Evolutionary conservation across 2,888 invertebrate species (phyloP).

Genomic region (Drosophila affinis): DNA sequence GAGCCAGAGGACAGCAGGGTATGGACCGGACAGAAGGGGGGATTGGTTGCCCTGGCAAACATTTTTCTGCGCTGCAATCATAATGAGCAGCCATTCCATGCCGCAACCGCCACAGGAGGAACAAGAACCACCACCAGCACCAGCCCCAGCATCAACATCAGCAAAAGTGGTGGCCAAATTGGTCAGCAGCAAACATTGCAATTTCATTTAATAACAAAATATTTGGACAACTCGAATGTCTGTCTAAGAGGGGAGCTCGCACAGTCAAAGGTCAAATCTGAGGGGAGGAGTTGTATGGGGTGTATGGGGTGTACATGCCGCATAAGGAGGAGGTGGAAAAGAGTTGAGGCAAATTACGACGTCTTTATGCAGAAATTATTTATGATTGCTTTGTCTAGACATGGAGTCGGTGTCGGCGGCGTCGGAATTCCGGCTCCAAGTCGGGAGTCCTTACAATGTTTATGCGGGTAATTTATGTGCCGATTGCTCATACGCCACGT

Average conservation of each 20-base stretch:
- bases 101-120: slow-evolving; percentile 2
- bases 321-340: slow-evolving; percentile 14
- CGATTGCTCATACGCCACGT: slow-evolving; percentile 70
- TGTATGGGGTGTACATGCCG: neutral
- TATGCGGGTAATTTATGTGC: slow-evolving; percentile 60
- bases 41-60: slow-evolving; percentile 14
- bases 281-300: neutral
- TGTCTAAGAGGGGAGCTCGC: neutral
- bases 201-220: slow-evolving; percentile 78
- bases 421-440: slow-evolving; percentile 68
- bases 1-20: slow-evolving; percentile 7
- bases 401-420: slow-evolving; percentile 50
- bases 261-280: slow-evolving; percentile 32
- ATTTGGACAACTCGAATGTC: slow-evolving; percentile 54
- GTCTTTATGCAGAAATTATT: slow-evolving; percentile 77
- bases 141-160: slow-evolving; percentile 1
- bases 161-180: slow-evolving; percentile 41
- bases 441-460: slow-evolving; percentile 52
- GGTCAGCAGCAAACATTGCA: slow-evolving; percentile 75
- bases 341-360: slow-evolving; percentile 65
- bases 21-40: slow-evolving; percentile 14
- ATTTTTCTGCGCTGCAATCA: slow-evolving; percentile 40
- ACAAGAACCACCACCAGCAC: neutral
- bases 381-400: slow-evolving; percentile 78
- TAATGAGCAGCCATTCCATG: slow-evolving; percentile 54